Evolutionary conservation across 2,888 invertebrate genomes (phyloP), one percentile per base, ranked within the genome.

Genomic region (Drosophila kambysellisi): DNA sequence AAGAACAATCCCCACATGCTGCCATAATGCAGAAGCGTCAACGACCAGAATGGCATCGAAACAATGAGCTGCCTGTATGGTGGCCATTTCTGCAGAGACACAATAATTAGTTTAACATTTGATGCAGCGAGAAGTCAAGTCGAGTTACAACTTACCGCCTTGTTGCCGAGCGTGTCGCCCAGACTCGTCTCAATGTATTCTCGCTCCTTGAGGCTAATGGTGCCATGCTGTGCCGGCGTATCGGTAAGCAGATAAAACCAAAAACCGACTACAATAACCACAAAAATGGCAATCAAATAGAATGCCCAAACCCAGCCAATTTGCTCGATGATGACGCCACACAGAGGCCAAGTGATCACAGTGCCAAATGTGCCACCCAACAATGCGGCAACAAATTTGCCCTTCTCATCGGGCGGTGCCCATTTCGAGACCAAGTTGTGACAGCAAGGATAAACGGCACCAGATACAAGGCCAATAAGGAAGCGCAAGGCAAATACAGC

Each of bases 1-100:
- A 97, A 96, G 92, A 96, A 96, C 35, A 97, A 91, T 2, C 97
- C 96, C 95, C 96, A 97, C 69, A 96, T 93, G 88, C 96, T 97
- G 46, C 97, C 97, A 83, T 95, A 96, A 83, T 97, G 97, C 32
- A 96, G 93, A 2, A 95, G 82, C 12, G 94, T 82, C 87, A 97
- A 94, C 0, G 96, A 95, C 92, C 95, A 94, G 91, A 96, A 96
- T 20, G 96, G 96, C 54, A 96, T 76, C 0, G 96, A 96, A 1
- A 94, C 91, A 20, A 95, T 74, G 43, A 97, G 67, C 37, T 94
- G 93, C 82, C 93, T 94, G 80, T 96, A 94, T 2, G 97, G 97
- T 1, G 96, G 96, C 54, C 95, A 93, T 68, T 94, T 93, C 95
- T 96, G 17, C 51, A 63, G n/a, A 39, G 17, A 12, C 3, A 30